Percentiles rank a stretch among this genome's conserved stretches.
Evolutionary conservation across 2,888 invertebrate species (phyloP).

Genomic region (Hirtodrosophila cameraria): DNA sequence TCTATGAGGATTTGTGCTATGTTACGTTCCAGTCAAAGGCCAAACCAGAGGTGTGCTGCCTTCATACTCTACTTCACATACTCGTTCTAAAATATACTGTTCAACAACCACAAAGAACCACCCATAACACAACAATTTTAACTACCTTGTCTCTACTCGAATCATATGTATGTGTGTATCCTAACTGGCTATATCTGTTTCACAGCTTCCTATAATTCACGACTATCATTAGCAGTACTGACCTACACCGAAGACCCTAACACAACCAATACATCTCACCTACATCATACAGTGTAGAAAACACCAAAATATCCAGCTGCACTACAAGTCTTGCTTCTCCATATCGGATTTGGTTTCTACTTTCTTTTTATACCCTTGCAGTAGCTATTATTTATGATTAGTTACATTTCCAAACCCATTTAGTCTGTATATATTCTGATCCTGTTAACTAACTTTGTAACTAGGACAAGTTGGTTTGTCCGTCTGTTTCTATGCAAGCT

Average conservation of each 20-base stretch:
- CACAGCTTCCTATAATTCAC: conserved; percentile 4
- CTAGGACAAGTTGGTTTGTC: too few relatives aligned
- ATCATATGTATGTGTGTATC: conserved; percentile 40
- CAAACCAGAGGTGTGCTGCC: conserved; percentile 87
- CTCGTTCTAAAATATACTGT: conserved; percentile 20
- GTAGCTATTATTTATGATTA: too few relatives aligned
- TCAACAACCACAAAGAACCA: conserved; percentile 3
- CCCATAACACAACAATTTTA: conserved; percentile 3
- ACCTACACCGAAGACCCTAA: background rate
- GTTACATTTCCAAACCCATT: too few relatives aligned
- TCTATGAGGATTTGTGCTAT: conserved; percentile 95
- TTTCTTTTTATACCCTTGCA: conserved; percentile 1
- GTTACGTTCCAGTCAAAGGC: conserved; percentile 90
- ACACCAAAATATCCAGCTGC: conserved; percentile 24
- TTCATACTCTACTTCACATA: conserved; percentile 32
- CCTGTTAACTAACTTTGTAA: too few relatives aligned
- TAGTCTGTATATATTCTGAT: too few relatives aligned
- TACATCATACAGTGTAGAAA: background rate
- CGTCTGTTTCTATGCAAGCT: too few relatives aligned
- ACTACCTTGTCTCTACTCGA: conserved; percentile 28
- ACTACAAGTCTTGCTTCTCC: conserved; percentile 21
- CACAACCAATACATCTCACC: background rate
- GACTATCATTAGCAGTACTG: conserved; percentile 5
- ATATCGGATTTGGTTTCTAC: conserved; percentile 23
- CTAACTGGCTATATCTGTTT: conserved; percentile 3